Percentiles rank a stretch among this genome's conserved stretches.
These are phyloP conservation scores for Eilema depressum DNA, from an alignment of 2,888 invertebrate species.

Conservation along the genomic window DNA sequence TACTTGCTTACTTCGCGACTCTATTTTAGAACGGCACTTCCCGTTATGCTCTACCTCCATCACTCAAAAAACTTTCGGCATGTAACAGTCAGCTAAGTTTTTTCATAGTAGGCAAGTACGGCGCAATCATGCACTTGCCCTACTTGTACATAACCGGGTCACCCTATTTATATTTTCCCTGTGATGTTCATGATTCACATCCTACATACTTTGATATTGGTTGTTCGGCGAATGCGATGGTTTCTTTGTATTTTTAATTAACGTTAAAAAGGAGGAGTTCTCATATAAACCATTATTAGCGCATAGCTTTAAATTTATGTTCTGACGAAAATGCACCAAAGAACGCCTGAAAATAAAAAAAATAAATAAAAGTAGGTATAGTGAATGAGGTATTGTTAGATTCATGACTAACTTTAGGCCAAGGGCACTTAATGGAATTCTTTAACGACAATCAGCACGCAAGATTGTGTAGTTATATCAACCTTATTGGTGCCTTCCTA, in stretches of 20 bases:
- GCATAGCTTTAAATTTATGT: too few relatives aligned
- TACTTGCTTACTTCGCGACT: not conserved
- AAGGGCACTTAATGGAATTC: not conserved
- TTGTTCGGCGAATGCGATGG: slow-evolving; percentile 1
- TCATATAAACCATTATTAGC: too few relatives aligned
- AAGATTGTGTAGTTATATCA: not conserved
- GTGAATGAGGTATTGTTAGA: not conserved
- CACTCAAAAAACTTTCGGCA: not conserved
- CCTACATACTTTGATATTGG: not conserved
- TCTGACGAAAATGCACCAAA: not conserved
- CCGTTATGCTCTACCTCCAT: slow-evolving; percentile 1
- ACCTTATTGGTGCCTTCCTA: not conserved
- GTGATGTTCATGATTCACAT: slow-evolving; percentile 20
- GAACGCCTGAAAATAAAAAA: not conserved
- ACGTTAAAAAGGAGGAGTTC: not conserved
- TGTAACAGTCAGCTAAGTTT: not conserved
- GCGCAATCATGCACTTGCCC: slow-evolving; percentile 7
- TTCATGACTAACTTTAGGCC: not conserved
- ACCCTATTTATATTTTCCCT: slow-evolving; percentile 18
- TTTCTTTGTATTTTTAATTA: not conserved
- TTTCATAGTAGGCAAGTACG: not conserved
- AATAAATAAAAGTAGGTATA: not conserved
- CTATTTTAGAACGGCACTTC: not conserved
- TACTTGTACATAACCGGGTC: slow-evolving; percentile 1
- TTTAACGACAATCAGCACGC: slow-evolving; percentile 8